Evolutionary conservation across 2,888 invertebrate genomes (phyloP), one percentile per base, ranked within the genome.

Genomic region (Caenorhabditis imperialis): DNA sequence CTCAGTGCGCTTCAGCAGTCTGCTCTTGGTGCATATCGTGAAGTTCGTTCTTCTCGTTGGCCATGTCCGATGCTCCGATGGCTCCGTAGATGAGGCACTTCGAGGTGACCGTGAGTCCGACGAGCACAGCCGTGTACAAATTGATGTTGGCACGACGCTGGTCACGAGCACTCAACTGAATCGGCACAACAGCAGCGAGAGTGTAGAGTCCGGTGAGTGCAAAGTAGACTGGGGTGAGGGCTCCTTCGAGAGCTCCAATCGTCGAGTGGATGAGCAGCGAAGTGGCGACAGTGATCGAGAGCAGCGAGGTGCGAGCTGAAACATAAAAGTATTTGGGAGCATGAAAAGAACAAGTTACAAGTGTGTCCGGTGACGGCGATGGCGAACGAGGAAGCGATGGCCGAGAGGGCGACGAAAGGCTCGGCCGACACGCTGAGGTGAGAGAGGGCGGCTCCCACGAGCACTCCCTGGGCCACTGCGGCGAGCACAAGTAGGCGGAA

Each of bases 11-110:
- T n/a, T n/a, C n/a, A n/a, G n/a, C n/a, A n/a, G n/a, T n/a, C n/a
- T n/a, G n/a, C n/a, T n/a, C n/a, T n/a, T n/a, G n/a, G n/a, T n/a
- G n/a, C n/a, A n/a, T n/a, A n/a, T n/a, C n/a, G n/a, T n/a, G n/a
- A n/a, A n/a, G n/a, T n/a, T n/a, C n/a, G n/a, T n/a, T n/a, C n/a
- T n/a, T n/a, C n/a, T n/a, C n/a, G n/a, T n/a, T n/a, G n/a, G n/a
- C n/a, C n/a, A n/a, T n/a, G n/a, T 44, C 47, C 12, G 27, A 30
- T 0, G 16, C 53, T 53, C 69, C 69, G 10, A 54, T 16, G 20
- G 57, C 53, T 40, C 69, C 69, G n/a, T 69, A 69, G 10, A 60
- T 30, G 16, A 54, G 20, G 10, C 45, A 53, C 25, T 69, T 69
- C 10, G 60, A 33, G 22, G 69, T 25, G 7, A 69, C 20, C 0